Percentiles rank a stretch among this genome's conserved stretches.
phyloP scores from a whole-genome alignment of 1,140 invertebrate genomes.

The Metopolophium dirhodum region DNA sequence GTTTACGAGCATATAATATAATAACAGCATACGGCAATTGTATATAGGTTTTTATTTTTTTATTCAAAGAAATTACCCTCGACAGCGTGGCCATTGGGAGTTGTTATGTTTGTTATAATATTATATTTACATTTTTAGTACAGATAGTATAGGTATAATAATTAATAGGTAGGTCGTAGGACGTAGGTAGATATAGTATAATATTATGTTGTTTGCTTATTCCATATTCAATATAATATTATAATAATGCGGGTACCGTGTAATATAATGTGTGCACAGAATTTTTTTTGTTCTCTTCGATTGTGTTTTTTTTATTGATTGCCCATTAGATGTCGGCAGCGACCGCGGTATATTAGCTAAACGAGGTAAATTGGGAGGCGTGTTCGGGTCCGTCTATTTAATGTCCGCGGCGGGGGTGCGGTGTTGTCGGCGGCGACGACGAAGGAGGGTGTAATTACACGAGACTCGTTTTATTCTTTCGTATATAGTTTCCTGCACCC shows the following conservation, averaged over 20 bases:
- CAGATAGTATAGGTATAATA: neutral
- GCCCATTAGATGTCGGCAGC: constrained; percentile 23
- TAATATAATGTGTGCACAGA: neutral
- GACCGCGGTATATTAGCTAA: constrained; percentile 29
- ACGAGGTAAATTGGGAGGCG: constrained; percentile 33
- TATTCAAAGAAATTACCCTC: neutral
- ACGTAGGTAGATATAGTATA: too few species aligned
- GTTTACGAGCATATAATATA: neutral
- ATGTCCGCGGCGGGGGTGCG: constrained; percentile 4
- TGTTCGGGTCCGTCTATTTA: constrained; percentile 32
- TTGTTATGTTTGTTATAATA: neutral
- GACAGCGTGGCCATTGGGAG: neutral
- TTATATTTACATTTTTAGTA: neutral
- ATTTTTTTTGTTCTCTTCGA: neutral
- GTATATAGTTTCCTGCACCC: neutral
- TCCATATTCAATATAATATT: neutral
- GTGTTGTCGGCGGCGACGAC: neutral
- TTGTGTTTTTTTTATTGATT: constrained; percentile 9
- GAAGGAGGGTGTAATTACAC: constrained; percentile 4
- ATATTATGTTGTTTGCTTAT: neutral
- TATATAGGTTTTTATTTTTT: neutral
- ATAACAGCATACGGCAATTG: neutral
- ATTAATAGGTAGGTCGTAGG: too few species aligned
- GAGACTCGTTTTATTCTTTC: neutral
- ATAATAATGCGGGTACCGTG: neutral